Percentiles rank a stretch among this genome's conserved stretches.
Conservation (phyloP, 2,113 vertebrate species). For the Pipra filicauda region DNA sequence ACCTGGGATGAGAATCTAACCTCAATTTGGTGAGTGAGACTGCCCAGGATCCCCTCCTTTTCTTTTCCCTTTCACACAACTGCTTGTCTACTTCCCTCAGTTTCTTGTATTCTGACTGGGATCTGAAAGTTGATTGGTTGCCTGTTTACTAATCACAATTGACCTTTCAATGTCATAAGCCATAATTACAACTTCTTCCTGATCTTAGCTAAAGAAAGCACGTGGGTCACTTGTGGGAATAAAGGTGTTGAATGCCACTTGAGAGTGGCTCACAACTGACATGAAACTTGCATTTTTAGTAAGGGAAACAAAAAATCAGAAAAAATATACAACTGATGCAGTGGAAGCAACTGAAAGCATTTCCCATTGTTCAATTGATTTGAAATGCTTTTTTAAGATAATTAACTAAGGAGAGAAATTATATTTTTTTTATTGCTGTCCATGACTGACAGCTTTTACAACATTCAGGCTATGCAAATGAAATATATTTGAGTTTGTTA, state of each 20-base stretch:
- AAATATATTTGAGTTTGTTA: neutral
- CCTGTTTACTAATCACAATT: neutral
- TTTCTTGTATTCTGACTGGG: neutral
- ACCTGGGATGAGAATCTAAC: neutral
- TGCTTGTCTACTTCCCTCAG: neutral
- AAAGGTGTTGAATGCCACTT: neutral
- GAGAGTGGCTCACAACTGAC: neutral
- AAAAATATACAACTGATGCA: neutral
- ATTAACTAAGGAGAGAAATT: neutral
- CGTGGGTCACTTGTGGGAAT: neutral
- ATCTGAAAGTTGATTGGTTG: neutral
- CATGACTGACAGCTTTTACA: neutral
- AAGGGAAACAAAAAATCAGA: neutral
- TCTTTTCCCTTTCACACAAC: neutral
- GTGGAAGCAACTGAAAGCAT: neutral
- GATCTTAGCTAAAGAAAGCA: neutral
- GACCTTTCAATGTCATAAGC: neutral
- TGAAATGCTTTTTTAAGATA: neutral
- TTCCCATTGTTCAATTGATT: neutral
- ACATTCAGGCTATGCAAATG: neutral
- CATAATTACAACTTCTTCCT: neutral
- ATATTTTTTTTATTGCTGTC: neutral
- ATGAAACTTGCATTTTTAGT: neutral
- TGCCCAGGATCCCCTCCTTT: neutral
- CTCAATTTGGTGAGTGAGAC: neutral